These are phyloP conservation scores for Hiodon tergisus DNA, from an alignment of 2,113 vertebrate genomes.

Conservation along the genomic window DNA sequence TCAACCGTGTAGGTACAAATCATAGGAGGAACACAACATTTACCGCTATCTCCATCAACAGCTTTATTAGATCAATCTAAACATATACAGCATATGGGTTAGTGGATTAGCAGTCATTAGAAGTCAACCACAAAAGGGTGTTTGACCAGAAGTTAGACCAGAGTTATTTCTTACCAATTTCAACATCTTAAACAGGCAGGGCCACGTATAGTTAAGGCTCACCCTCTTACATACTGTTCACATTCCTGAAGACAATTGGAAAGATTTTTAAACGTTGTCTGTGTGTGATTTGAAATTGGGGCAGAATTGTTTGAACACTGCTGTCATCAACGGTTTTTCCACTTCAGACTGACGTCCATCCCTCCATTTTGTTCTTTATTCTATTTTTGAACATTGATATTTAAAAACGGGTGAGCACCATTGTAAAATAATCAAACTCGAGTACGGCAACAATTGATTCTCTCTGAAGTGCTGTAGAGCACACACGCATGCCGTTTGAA, in stretches of 20 bases:
- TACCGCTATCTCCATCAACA: no score
- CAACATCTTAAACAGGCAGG: background rate
- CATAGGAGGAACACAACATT: no score
- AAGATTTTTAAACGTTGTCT: no score
- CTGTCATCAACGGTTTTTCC: background rate
- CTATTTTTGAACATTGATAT: constrained; percentile 5
- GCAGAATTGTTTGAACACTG: no score
- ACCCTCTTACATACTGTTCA: background rate
- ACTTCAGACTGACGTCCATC: background rate
- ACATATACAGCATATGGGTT: no score
- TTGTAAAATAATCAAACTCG: no score
- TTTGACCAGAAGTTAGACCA: background rate
- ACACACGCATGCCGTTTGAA: no score
- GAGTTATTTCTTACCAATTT: background rate
- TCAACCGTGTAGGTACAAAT: background rate
- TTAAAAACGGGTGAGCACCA: background rate
- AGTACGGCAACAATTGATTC: no score
- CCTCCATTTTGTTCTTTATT: background rate
- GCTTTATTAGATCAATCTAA: no score
- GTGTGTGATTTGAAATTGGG: background rate
- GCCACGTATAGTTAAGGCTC: background rate
- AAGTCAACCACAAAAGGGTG: background rate
- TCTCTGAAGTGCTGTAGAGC: no score
- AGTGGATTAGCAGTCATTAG: background rate
- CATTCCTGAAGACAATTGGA: no score